phyloP scores from a whole-genome alignment of 64 coral and sea anemone species.

The Anthopleura sola region DNA sequence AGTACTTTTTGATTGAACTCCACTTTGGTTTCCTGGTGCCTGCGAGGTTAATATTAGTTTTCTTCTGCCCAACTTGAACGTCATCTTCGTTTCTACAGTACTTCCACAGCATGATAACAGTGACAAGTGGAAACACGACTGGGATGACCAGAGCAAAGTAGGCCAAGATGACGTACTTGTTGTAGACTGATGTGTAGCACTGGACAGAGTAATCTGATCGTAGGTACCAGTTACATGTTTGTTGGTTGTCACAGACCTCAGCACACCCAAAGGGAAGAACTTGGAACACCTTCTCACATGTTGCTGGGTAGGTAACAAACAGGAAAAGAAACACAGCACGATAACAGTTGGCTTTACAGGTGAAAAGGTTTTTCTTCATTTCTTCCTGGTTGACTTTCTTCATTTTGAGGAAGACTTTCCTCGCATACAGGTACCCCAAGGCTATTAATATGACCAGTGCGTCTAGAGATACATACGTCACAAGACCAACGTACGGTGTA shows the following conservation, averaged over 20 bases:
- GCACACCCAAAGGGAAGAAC: not conserved
- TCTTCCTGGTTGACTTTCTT: not conserved
- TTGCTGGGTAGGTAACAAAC: conserved; percentile 19
- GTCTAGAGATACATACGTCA: not conserved
- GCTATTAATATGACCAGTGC: not conserved
- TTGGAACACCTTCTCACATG: conserved; percentile 7
- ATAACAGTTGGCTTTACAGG: conserved; percentile 19
- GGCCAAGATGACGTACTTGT: conserved; percentile 17
- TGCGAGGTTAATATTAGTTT: not conserved
- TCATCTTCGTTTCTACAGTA: not conserved
- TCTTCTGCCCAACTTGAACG: not conserved
- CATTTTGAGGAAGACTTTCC: not conserved
- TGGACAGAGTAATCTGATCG: conserved; percentile 49
- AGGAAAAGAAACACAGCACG: conserved; percentile 10
- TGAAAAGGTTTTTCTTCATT: not conserved
- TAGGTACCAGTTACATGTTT: conserved; percentile 16
- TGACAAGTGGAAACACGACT: conserved; percentile 25
- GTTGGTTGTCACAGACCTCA: conserved; percentile 6
- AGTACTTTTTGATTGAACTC: not conserved
- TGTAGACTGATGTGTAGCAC: conserved; percentile 28
- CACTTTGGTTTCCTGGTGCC: not conserved
- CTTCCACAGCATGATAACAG: conserved; percentile 38
- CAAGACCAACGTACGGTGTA: not conserved
- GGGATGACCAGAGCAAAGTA: conserved; percentile 10
- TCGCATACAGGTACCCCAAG: not conserved